A percentile compares a stretch with the other conserved stretches of the same genome.
phyloP scores from a whole-genome alignment of 2,888 invertebrate genomes.

The Cristatella mucedo region DNA sequence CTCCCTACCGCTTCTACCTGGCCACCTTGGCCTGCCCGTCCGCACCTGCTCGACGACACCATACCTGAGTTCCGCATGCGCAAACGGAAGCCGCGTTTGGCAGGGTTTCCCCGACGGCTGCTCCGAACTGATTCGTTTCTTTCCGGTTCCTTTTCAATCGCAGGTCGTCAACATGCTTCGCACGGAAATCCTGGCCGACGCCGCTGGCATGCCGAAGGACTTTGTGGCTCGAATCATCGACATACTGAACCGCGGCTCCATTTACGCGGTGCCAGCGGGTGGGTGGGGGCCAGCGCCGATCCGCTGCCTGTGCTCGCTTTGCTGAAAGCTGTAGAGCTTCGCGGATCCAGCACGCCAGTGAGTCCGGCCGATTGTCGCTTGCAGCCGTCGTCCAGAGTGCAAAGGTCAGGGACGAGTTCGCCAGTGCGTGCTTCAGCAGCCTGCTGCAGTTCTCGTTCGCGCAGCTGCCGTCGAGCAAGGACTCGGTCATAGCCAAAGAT shows the following conservation, averaged over 20 bases:
- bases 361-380: constrained; percentile 14
- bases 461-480: too few relatives aligned
- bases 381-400: constrained; percentile 58
- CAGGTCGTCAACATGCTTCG: constrained; percentile 60
- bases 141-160: constrained; percentile 20
- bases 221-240: constrained; percentile 67
- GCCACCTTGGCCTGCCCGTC: too few relatives aligned
- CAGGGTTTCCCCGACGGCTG: too few relatives aligned
- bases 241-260: constrained; percentile 66
- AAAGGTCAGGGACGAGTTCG: constrained; percentile 77
- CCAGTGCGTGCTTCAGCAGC: constrained; percentile 87
- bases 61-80: too few relatives aligned
- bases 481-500: constrained; percentile 10
- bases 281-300: constrained; percentile 27
- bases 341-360: constrained; percentile 7
- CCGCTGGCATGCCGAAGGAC: constrained; percentile 58
- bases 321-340: too few relatives aligned
- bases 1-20: too few relatives aligned
- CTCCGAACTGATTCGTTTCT: too few relatives aligned
- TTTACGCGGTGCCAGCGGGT: constrained; percentile 39
- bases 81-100: too few relatives aligned
- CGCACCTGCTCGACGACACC: too few relatives aligned
- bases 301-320: constrained; percentile 25
- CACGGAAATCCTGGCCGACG: constrained; percentile 64
- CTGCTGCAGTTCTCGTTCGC: constrained; percentile 68